A percentile compares a stretch with the other conserved stretches of the same genome.
Evolutionary conservation across 2,113 vertebrate genomes (phyloP).

Genomic region (Rhinoptilus africanus): DNA sequence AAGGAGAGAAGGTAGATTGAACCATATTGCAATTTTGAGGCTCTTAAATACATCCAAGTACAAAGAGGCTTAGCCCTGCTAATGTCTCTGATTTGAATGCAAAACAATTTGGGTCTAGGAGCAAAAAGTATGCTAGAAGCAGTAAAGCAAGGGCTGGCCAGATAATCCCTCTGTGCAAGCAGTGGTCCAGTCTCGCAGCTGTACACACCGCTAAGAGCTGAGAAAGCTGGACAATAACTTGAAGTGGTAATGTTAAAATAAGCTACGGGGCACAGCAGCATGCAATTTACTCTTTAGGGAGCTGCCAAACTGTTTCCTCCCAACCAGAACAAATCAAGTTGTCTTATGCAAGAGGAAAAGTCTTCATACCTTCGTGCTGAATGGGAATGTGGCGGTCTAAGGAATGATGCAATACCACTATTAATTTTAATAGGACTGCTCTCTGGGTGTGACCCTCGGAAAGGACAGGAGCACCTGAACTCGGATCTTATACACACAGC

Average conservation of each 20-base stretch:
- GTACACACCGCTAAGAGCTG: background rate
- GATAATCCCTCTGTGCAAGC: background rate
- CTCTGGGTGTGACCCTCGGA: constrained; percentile 19
- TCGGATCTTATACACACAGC: background rate
- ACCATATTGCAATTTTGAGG: background rate
- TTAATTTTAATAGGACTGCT: background rate
- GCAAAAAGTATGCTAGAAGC: background rate
- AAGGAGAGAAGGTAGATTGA: background rate
- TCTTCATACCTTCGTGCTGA: constrained; percentile 38
- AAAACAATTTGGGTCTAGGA: background rate
- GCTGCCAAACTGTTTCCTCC: background rate
- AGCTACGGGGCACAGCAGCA: background rate
- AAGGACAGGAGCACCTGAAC: background rate
- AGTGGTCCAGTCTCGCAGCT: background rate
- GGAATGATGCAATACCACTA: constrained; percentile 3
- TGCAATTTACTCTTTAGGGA: background rate
- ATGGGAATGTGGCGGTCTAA: background rate
- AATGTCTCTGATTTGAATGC: background rate
- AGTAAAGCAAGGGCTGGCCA: background rate
- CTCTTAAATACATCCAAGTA: background rate
- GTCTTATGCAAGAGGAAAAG: constrained; percentile 41
- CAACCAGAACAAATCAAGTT: background rate
- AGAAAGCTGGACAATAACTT: background rate
- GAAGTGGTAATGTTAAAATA: background rate
- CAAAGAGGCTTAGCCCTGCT: background rate